phyloP scores from a whole-genome alignment of 2,888 invertebrate genomes.

The Lumbricus terrestris region DNA sequence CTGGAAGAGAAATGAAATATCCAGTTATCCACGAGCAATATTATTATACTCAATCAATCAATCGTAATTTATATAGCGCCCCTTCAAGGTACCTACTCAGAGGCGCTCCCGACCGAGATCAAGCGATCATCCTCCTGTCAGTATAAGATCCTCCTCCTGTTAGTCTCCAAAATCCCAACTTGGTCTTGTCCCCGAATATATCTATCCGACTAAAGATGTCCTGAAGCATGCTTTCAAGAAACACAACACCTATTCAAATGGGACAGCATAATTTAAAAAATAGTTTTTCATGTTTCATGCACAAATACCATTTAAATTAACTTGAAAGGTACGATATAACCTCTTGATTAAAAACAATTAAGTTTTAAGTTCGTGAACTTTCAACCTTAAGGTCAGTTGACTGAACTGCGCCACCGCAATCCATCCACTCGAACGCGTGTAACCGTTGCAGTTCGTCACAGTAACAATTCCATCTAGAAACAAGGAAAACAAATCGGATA shows the following conservation, averaged over 20 bases:
- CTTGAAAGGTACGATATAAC: not conserved
- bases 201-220: no score
- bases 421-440: not conserved
- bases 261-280: no score
- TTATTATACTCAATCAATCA: no score
- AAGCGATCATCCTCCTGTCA: no score
- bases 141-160: no score
- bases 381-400: not conserved
- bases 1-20: not conserved
- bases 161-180: no score
- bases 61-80: no score
- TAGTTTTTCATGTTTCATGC: not conserved
- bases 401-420: not conserved
- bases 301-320: not conserved
- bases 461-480: not conserved
- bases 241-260: not conserved
- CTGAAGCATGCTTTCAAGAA: not conserved
- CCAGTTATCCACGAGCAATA: not conserved
- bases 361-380: not conserved
- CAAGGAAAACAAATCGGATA: not conserved
- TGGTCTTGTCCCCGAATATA: no score
- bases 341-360: not conserved
- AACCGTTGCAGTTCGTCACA: not conserved
- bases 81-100: no score
- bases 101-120: no score